Conservation (phyloP, 2,113 vertebrate species). For the Serilophus lunatus region DNA sequence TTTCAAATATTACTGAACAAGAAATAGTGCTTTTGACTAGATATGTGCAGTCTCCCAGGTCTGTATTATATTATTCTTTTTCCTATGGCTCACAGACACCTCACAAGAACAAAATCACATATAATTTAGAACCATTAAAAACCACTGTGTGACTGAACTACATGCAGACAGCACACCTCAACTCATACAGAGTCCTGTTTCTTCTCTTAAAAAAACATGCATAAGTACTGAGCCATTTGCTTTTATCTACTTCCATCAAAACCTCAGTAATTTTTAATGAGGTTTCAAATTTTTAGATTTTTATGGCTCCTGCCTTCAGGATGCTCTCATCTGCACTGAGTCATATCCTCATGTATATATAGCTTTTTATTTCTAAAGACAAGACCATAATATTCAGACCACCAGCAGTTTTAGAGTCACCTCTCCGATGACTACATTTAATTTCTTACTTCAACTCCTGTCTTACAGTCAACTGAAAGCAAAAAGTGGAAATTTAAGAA, state of each 20-base stretch:
- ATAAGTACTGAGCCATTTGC: not conserved
- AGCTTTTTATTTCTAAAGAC: not conserved
- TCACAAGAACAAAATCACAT: not conserved
- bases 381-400: not conserved
- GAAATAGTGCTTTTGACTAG: not conserved
- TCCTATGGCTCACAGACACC: not conserved
- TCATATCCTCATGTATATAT: not conserved
- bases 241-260: constrained; percentile 16
- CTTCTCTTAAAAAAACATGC: not conserved
- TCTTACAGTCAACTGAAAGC: not conserved
- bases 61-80: not conserved
- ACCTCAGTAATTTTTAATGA: constrained; percentile 16
- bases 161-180: not conserved
- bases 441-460: not conserved
- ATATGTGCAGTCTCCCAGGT: not conserved
- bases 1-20: not conserved
- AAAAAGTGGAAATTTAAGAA: not conserved
- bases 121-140: not conserved
- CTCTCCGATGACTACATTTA: not conserved
- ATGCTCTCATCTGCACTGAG: not conserved
- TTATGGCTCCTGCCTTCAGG: not conserved
- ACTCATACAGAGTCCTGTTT: not conserved
- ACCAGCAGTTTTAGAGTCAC: not conserved
- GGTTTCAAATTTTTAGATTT: not conserved
- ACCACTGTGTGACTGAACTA: not conserved